Percentiles rank a stretch among this genome's conserved stretches.
Evolutionary conservation across 2,113 vertebrate species (phyloP).

Genomic region (Charina bottae): DNA sequence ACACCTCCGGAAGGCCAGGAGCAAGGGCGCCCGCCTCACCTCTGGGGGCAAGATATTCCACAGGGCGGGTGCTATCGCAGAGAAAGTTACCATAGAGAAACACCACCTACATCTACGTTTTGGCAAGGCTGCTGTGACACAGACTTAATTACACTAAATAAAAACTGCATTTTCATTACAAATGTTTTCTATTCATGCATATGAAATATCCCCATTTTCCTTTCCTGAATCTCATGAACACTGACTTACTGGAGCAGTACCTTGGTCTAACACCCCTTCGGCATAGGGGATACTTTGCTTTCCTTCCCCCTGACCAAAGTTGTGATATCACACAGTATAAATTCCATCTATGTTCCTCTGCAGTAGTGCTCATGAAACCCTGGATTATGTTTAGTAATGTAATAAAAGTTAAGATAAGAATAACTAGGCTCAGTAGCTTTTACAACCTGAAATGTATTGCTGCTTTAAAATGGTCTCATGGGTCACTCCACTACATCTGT

Average conservation of each 20-base stretch:
- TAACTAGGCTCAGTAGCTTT: conserved; percentile 39
- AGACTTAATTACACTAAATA: background rate
- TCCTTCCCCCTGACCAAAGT: background rate
- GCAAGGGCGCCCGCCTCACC: no score
- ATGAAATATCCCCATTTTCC: conserved; percentile 2
- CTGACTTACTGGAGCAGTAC: background rate
- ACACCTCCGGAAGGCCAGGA: no score
- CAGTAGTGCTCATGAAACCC: background rate
- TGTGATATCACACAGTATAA: background rate
- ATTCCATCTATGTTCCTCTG: background rate
- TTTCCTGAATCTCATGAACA: background rate
- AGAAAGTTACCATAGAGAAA: background rate
- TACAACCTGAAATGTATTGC: conserved; percentile 40
- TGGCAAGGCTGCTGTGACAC: background rate
- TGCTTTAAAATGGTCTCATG: conserved; percentile 42
- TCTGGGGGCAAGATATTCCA: no score
- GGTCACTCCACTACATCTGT: conserved; percentile 25
- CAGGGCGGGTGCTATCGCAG: no score
- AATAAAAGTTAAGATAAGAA: conserved; percentile 42
- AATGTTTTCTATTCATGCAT: background rate
- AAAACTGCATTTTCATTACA: conserved; percentile 19
- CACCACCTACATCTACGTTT: conserved; percentile 6
- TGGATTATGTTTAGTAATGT: conserved; percentile 39
- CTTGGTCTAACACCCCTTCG: background rate
- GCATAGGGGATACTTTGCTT: background rate